Percentiles rank a stretch among this genome's conserved stretches.
These are phyloP conservation scores for Serranus cabrilla DNA, from an alignment of 2,797 vertebrate species.

Conservation along the genomic window DNA sequence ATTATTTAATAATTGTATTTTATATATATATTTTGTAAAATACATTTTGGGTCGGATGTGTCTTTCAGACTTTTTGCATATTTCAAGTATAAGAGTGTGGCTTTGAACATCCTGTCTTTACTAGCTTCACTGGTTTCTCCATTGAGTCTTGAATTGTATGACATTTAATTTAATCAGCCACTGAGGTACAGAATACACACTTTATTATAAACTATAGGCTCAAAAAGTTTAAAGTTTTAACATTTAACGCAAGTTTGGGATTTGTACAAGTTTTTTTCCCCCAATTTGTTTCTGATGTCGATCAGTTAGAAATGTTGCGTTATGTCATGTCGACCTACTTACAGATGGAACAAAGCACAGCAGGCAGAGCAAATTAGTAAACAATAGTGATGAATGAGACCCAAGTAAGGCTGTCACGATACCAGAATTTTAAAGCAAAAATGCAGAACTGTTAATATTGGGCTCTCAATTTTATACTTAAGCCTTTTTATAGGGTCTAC, in stretches of 20 bases:
- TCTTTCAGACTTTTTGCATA: neutral
- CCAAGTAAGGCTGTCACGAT: too few relatives aligned
- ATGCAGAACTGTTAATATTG: too few relatives aligned
- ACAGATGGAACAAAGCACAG: neutral
- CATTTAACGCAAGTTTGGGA: neutral
- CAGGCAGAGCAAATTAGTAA: neutral
- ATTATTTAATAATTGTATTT: too few relatives aligned
- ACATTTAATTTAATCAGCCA: neutral
- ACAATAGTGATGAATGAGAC: too few relatives aligned
- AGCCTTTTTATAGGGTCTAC: too few relatives aligned
- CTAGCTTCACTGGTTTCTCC: neutral
- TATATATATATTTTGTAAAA: too few relatives aligned
- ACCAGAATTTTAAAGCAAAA: too few relatives aligned
- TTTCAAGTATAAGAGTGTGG: neutral
- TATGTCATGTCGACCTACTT: too few relatives aligned
- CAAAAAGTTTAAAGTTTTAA: neutral
- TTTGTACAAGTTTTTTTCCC: neutral
- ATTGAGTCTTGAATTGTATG: neutral
- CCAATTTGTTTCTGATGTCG: neutral
- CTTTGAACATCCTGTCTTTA: neutral
- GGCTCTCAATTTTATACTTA: too few relatives aligned
- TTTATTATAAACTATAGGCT: neutral
- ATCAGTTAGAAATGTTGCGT: too few relatives aligned
- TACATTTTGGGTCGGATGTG: too few relatives aligned
- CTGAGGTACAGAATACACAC: neutral